These are phyloP conservation scores for Percina caprodes DNA, from an alignment of 2,113 vertebrate genomes.

Conservation along the genomic window DNA sequence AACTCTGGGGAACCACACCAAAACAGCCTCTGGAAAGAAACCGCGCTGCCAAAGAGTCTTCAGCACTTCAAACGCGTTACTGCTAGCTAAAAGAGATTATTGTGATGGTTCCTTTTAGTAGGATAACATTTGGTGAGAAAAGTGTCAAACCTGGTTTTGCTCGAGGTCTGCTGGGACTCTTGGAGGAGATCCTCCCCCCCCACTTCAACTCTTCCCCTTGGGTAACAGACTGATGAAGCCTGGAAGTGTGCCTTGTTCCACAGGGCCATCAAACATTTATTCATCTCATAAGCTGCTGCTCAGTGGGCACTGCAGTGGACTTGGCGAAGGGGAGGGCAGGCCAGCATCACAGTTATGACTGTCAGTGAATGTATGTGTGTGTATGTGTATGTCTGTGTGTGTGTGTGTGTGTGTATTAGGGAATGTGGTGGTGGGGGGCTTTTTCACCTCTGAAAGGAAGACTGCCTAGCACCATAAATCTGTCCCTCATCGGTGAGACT, in stretches of 20 bases:
- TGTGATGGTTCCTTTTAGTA: constrained; percentile 65
- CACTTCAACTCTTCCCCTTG: neutral
- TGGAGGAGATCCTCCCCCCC: constrained; percentile 61
- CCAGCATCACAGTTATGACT: constrained; percentile 29
- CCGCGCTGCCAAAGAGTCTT: constrained; percentile 64
- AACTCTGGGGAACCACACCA: constrained; percentile 75
- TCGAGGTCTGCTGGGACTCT: constrained; percentile 57
- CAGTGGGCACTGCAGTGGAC: constrained; percentile 18
- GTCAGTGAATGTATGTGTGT: constrained; percentile 40
- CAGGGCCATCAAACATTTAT: constrained; percentile 73
- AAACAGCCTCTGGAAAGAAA: constrained; percentile 77
- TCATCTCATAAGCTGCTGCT: constrained; percentile 61
- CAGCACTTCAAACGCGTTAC: constrained; percentile 76
- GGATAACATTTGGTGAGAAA: constrained; percentile 79
- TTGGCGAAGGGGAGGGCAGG: constrained; percentile 8
- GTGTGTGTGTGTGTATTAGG: constrained; percentile 61
- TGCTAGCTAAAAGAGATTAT: constrained; percentile 65
- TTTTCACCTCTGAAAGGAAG: constrained; percentile 77
- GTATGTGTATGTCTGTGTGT: constrained; percentile 30
- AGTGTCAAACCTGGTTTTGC: constrained; percentile 73
- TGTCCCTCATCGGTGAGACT: constrained; percentile 84
- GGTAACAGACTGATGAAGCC: constrained; percentile 47
- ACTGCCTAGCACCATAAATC: constrained; percentile 82
- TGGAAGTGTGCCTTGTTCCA: constrained; percentile 68
- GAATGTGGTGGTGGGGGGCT: constrained; percentile 44